Conservation (phyloP, 2,888 invertebrate genomes). For the Pediacus dermestoides region DNA sequence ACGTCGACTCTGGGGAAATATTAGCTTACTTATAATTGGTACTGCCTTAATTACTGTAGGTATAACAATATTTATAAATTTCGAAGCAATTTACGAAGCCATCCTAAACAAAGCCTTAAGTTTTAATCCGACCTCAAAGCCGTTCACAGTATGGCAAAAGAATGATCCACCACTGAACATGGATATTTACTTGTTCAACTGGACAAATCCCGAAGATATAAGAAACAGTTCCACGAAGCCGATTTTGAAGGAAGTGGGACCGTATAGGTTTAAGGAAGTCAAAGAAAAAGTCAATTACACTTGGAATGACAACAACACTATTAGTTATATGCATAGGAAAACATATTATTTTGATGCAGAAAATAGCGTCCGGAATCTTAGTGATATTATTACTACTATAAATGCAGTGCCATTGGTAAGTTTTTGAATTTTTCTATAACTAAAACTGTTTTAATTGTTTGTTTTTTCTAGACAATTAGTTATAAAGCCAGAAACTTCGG, state of each 20-base stretch:
- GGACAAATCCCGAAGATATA: constrained; percentile 54
- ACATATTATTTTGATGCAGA: constrained; percentile 67
- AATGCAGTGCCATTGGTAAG: constrained; percentile 77
- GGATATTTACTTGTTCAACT: constrained; percentile 45
- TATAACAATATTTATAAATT: constrained; percentile 36
- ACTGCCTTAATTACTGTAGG: constrained; percentile 37
- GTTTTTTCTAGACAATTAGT: constrained; percentile 55
- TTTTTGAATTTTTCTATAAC: constrained; percentile 10
- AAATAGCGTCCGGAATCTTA: constrained; percentile 64
- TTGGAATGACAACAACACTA: constrained; percentile 72
- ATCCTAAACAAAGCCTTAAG: constrained; percentile 34
- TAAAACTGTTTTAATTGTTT: constrained; percentile 3
- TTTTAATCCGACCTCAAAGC: constrained; percentile 34
- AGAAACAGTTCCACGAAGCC: constrained; percentile 55
- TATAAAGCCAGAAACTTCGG: constrained; percentile 59
- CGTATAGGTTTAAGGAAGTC: constrained; percentile 63
- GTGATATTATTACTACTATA: constrained; percentile 67
- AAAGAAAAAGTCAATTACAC: constrained; percentile 68
- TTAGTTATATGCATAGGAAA: constrained; percentile 65
- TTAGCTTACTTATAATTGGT: constrained; percentile 36
- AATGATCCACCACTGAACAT: constrained; percentile 44
- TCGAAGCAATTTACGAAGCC: constrained; percentile 36
- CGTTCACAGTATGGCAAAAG: constrained; percentile 41
- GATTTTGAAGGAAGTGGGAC: constrained; percentile 57
- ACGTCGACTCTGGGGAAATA: constrained; percentile 30